Evolutionary conservation across 92 coral and sea anemone genomes (phyloP).

Genomic region (Phenganax marumi): DNA sequence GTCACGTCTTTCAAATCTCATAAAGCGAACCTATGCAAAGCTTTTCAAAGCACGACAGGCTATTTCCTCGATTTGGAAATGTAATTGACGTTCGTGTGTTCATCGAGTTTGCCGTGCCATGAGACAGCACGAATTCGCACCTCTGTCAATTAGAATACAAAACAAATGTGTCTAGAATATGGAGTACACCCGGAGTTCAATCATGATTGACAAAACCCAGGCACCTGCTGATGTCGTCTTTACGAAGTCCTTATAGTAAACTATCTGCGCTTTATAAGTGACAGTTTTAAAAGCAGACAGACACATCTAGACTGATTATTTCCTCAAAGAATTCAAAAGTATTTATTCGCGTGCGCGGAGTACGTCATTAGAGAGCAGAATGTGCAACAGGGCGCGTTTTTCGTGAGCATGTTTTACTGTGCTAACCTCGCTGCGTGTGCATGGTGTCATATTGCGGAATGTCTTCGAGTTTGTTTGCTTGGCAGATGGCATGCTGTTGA

Average conservation of each 20-base stretch:
- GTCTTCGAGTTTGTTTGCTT: conserved; percentile 29
- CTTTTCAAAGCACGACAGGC: conserved; percentile 79
- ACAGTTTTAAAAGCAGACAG: not conserved
- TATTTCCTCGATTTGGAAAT: conserved; percentile 41
- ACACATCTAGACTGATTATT: not conserved
- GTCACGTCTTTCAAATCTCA: conserved; percentile 45
- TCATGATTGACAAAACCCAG: conserved; percentile 91
- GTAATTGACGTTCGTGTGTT: conserved; percentile 49
- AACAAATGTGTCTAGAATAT: conserved; percentile 78
- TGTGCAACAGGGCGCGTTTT: not conserved
- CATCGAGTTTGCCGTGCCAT: conserved; percentile 50
- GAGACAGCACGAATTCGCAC: conserved; percentile 67
- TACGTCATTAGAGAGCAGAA: not conserved
- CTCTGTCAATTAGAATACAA: conserved; percentile 84
- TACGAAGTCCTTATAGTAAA: conserved; percentile 67
- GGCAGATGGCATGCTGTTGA: conserved; percentile 38
- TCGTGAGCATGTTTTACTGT: not conserved
- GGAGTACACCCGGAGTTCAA: conserved; percentile 79
- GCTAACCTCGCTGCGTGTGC: conserved; percentile 20
- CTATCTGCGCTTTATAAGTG: not conserved
- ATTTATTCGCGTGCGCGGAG: not conserved
- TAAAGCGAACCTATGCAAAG: conserved; percentile 71
- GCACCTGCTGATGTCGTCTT: conserved; percentile 99
- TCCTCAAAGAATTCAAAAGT: not conserved
- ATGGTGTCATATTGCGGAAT: conserved; percentile 47